Evolutionary conservation across 2,113 vertebrate species (phyloP).

Genomic region (Microtus oregoni): DNA sequence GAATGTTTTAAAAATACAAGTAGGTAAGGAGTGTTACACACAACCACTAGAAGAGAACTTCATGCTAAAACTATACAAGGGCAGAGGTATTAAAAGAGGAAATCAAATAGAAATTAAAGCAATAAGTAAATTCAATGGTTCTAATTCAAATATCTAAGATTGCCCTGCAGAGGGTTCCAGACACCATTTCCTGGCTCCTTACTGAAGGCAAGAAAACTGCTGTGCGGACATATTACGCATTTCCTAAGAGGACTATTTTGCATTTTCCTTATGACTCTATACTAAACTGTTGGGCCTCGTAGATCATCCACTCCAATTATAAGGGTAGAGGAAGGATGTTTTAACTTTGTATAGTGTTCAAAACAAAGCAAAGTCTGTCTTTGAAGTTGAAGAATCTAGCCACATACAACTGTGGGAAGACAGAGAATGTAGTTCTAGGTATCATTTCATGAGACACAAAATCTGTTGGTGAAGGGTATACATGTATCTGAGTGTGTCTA

Average conservation of each 20-base stretch:
- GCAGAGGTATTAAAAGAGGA: conserved; percentile 77
- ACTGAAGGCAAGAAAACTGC: conserved; percentile 47
- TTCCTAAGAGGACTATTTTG: conserved; percentile 59
- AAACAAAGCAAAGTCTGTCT: not conserved
- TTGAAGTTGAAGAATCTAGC: conserved; percentile 14
- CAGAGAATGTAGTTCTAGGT: not conserved
- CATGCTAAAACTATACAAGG: conserved; percentile 55
- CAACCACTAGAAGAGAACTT: conserved; percentile 58
- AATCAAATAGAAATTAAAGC: conserved; percentile 81
- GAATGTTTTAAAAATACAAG: conserved; percentile 42
- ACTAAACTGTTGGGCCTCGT: conserved; percentile 37
- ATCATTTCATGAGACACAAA: not conserved
- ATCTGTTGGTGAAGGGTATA: not conserved
- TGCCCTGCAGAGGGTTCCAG: conserved; percentile 65
- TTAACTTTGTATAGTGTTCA: conserved; percentile 26
- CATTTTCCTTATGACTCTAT: conserved; percentile 2
- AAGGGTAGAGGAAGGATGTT: conserved; percentile 42
- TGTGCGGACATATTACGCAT: conserved; percentile 52
- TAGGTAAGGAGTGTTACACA: conserved; percentile 23
- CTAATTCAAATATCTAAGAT: conserved; percentile 73
- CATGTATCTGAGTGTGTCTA: accelerated
- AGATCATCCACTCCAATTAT: conserved; percentile 53
- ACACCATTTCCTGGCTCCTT: conserved; percentile 66
- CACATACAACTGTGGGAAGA: not conserved
- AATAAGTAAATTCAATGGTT: conserved; percentile 83